Base-by-base conservation (phyloP, 2,888 invertebrate species). In the Scaptomyza parva region DNA sequence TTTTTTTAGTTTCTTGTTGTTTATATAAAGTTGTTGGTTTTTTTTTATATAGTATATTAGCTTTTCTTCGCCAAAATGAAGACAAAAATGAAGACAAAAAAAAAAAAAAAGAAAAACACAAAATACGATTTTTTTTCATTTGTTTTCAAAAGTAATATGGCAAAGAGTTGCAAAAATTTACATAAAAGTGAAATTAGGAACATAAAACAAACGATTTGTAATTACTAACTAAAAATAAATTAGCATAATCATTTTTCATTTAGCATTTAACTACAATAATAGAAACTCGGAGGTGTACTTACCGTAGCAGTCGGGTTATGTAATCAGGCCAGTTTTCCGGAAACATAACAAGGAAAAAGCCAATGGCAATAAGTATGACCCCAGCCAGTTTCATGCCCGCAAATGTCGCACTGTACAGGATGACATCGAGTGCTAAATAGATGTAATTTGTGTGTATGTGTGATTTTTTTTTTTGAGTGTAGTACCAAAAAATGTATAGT, bases 281-380 rank as follows among this genome's bases (percentile, higher is more conserved):
- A 35, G 28, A 57, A 54, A 62, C 53, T 62, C 17, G 22, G 26
- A 4, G 17, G 39, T 18, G 78, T 89, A 90, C 93, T 92, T 93
- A 97, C 97, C 97, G 95, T 85, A 98, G 93, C 67, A 97, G 93
- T 80, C 97, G 94, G 89, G 97, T 97, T 91, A 98, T 96, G 92
- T 97, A 98, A 91, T 97, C 97, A 0, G 98, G 97, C 98, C 98
- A 98, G 93, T 98, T 97, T 92, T 97, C 97, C 0, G 98, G 98
- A 84, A 98, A 96, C 95, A 98, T 96, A 69, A 98, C 98, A 55
- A 98, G 93, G 91, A 97, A 96, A 93, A 98, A 97, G 53, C 98
- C 98, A 57, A 97, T 96, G 0, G 96, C 94, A 84, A 98, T 97
- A 55, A 98, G 93, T 76, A 98, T 95, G 90, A 98, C 96, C 26